phyloP scores from a whole-genome alignment of 2,888 invertebrate genomes.

The Hirudinaria manillensis region DNA sequence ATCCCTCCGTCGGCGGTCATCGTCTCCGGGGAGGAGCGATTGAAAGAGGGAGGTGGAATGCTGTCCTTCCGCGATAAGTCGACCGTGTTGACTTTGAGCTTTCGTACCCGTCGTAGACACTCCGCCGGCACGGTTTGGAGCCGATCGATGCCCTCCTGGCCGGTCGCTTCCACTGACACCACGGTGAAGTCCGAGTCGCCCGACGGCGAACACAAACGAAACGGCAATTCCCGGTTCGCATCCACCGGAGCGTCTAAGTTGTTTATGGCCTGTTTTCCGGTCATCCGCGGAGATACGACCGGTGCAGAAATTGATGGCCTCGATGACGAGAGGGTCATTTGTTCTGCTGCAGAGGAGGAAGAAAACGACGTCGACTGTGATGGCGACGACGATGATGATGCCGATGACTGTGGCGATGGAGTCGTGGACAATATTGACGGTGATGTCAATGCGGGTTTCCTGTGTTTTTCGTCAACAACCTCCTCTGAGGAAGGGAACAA shows the following conservation, averaged over 20 bases:
- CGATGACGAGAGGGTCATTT: background rate
- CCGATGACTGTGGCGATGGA: background rate
- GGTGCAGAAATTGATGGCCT: slow-evolving; percentile 5
- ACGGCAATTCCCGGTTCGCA: background rate
- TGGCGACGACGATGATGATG: slow-evolving; percentile 6
- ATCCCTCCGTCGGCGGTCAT: no score
- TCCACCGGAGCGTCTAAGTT: background rate
- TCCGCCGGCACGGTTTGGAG: no score
- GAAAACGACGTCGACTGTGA: background rate
- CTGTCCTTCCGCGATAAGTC: no score
- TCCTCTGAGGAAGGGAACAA: no score
- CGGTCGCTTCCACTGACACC: background rate
- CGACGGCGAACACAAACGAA: slow-evolving; percentile 1
- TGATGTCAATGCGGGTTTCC: no score
- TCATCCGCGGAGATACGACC: background rate
- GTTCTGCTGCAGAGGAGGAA: background rate
- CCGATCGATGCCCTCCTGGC: background rate
- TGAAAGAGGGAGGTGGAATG: no score
- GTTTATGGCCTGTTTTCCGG: slow-evolving; percentile 1
- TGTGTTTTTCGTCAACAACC: no score
- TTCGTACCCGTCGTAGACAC: no score
- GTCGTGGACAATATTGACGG: background rate
- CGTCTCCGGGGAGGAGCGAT: no score
- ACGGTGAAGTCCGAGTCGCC: background rate
- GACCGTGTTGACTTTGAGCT: no score